These are phyloP conservation scores for Agelas oroides DNA, from an alignment of 37 sponge, comb jelly and placozoan species.

Conservation along the genomic window DNA sequence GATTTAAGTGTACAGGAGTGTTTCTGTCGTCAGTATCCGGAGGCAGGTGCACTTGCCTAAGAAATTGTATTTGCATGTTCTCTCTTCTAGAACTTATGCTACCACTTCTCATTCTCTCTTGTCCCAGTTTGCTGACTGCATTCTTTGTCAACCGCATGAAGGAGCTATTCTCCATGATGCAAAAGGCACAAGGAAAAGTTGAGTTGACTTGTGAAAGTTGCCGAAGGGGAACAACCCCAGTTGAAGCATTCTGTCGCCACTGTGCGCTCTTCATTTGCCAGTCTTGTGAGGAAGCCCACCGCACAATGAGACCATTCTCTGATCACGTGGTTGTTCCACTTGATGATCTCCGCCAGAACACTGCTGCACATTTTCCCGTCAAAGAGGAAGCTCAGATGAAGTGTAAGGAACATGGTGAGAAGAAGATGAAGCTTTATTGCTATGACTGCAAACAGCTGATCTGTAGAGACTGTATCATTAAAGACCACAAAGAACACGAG, in stretches of 20 bases:
- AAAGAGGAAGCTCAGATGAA: neutral
- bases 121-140: conserved; percentile 4
- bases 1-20: too few species aligned
- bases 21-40: too few species aligned
- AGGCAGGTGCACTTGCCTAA: too few species aligned
- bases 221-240: neutral
- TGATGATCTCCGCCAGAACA: neutral
- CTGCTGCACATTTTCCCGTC: neutral
- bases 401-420: neutral
- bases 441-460: conserved; percentile 5
- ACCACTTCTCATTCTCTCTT: too few species aligned
- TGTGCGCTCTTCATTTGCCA: neutral
- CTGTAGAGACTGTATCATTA: neutral
- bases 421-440: conserved; percentile 6
- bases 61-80: too few species aligned
- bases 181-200: conserved; percentile 7
- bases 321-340: neutral
- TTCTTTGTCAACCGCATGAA: conserved; percentile 39
- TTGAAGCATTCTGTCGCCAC: neutral
- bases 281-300: neutral
- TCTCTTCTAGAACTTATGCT: too few species aligned
- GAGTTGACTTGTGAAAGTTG: conserved; percentile 6
- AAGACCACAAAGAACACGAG: conserved; percentile 3
- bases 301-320: neutral
- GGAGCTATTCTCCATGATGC: conserved; percentile 1